A percentile compares a stretch with the other conserved stretches of the same genome.
phyloP scores from a whole-genome alignment of 2,888 invertebrate genomes.

The Camponotus fellah region DNA sequence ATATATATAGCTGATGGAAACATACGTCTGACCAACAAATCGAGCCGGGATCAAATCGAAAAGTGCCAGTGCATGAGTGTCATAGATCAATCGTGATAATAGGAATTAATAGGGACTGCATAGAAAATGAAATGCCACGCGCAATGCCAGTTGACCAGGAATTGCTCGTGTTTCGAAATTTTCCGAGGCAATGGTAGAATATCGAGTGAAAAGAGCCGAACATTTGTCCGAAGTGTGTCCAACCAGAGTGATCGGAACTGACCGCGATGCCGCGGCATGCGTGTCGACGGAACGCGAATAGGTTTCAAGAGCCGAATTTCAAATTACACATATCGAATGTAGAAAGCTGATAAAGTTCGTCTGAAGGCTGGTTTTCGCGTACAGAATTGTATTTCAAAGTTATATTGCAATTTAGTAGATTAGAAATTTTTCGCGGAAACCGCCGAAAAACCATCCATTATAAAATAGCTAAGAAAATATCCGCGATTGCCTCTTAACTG shows the following conservation, averaged over 20 bases:
- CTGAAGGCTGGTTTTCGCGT: slow-evolving; percentile 10
- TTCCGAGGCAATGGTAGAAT: slow-evolving; percentile 17
- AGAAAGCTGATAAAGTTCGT: slow-evolving; percentile 21
- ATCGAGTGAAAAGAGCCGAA: slow-evolving; percentile 46
- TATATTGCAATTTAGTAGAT: neutral
- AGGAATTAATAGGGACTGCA: slow-evolving; percentile 28
- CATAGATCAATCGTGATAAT: slow-evolving; percentile 41
- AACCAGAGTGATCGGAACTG: slow-evolving; percentile 21
- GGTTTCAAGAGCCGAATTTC: slow-evolving; percentile 49
- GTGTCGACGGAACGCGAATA: neutral
- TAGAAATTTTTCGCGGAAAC: neutral
- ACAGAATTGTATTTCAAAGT: slow-evolving; percentile 5
- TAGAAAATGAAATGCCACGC: slow-evolving; percentile 55
- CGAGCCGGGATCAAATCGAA: slow-evolving; percentile 10
- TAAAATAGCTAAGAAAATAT: slow-evolving; percentile 11
- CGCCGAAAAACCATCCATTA: neutral
- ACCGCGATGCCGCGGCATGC: neutral
- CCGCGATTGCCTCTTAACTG: slow-evolving; percentile 1
- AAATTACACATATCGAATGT: slow-evolving; percentile 72
- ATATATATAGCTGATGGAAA: neutral
- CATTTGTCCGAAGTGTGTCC: slow-evolving; percentile 50
- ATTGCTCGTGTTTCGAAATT: slow-evolving; percentile 41
- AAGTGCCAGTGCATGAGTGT: slow-evolving; percentile 39
- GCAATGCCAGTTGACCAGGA: slow-evolving; percentile 51
- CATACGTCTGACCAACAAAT: neutral